A percentile compares a stretch with the other conserved stretches of the same genome.
Evolutionary conservation across 1,140 invertebrate species (phyloP).

Genomic region (Uloborus diversus): DNA sequence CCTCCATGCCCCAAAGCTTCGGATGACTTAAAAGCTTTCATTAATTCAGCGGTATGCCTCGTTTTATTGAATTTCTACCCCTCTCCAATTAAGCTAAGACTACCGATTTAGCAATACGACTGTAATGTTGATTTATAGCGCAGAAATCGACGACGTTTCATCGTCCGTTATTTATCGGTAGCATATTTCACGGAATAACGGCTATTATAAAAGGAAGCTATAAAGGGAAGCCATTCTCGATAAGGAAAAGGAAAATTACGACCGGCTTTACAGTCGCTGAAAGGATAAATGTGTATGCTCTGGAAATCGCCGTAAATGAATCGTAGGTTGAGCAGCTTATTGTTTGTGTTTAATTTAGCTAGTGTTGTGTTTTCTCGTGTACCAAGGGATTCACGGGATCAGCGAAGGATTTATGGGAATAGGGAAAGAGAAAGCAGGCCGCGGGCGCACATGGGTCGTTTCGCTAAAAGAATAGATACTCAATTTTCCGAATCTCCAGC

Average conservation of each 20-base stretch:
- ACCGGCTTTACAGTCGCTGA: neutral
- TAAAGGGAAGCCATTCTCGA: neutral
- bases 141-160: neutral
- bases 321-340: neutral
- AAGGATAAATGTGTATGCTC: neutral
- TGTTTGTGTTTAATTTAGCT: neutral
- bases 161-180: neutral
- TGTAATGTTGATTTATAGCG: neutral
- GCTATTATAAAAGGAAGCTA: neutral
- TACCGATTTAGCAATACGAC: neutral
- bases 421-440: no score
- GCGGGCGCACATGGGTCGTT: no score
- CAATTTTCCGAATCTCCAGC: no score
- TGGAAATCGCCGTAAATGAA: neutral
- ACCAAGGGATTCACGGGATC: no score
- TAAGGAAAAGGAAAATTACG: neutral
- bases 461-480: no score
- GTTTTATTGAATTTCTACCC: neutral
- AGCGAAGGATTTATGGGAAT: no score
- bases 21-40: no score
- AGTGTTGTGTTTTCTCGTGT: no score
- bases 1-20: no score
- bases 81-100: neutral
- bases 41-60: no score
- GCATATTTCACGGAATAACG: neutral